Evolutionary conservation across 1,140 invertebrate genomes (phyloP).

Genomic region (Heliothis virescens): DNA sequence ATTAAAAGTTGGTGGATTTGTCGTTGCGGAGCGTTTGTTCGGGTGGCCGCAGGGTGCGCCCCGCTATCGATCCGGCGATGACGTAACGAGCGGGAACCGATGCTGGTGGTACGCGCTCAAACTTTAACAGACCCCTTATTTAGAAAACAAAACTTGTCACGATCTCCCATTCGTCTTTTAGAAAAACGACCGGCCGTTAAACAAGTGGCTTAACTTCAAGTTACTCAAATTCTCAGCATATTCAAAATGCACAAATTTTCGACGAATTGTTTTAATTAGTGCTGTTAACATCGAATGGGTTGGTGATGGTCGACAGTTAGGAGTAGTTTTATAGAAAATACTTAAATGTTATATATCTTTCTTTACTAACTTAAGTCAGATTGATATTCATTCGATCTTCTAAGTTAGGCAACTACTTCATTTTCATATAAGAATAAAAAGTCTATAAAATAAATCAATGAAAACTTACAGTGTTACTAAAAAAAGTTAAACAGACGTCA

Average conservation of each 20-base stretch:
- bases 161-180: slow-evolving; percentile 36
- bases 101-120: slow-evolving; percentile 30
- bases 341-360: too few relatives aligned
- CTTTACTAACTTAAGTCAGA: too few relatives aligned
- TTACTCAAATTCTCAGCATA: slow-evolving; percentile 3
- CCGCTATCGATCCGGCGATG: slow-evolving; percentile 57
- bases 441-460: too few relatives aligned
- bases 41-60: slow-evolving; percentile 54
- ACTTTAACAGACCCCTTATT: slow-evolving; percentile 45
- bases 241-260: neutral
- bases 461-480: too few relatives aligned
- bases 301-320: too few relatives aligned
- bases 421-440: too few relatives aligned
- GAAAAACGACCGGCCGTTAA: slow-evolving; percentile 12
- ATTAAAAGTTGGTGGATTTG: slow-evolving; percentile 49
- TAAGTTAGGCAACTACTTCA: too few relatives aligned
- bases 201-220: slow-evolving; percentile 7
- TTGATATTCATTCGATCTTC: too few relatives aligned
- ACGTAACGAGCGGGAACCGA: slow-evolving; percentile 55
- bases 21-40: slow-evolving; percentile 42
- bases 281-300: neutral
- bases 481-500: too few relatives aligned
- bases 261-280: neutral
- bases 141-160: slow-evolving; percentile 47
- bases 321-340: too few relatives aligned